A percentile compares a stretch with the other conserved stretches of the same genome.
phyloP scores from a whole-genome alignment of 2,113 vertebrate genomes.

The Pithys albifrons region DNA sequence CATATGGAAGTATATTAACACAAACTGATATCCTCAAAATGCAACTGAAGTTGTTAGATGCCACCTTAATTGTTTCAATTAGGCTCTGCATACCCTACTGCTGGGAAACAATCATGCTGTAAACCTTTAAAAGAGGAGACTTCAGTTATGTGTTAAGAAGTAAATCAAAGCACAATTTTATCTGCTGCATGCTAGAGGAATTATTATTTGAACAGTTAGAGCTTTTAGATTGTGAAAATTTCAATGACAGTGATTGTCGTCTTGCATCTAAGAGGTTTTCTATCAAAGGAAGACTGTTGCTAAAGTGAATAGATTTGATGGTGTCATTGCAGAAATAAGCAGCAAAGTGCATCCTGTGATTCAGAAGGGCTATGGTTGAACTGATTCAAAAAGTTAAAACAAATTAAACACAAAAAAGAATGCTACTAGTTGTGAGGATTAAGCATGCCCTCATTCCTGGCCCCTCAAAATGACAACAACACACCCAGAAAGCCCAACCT shows the following conservation, averaged over 20 bases:
- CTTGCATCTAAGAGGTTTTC: not conserved
- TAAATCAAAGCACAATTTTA: slow-evolving; percentile 36
- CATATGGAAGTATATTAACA: not conserved
- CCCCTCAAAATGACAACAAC: not conserved
- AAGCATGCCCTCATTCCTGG: not conserved
- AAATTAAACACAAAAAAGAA: not conserved
- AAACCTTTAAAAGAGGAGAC: slow-evolving; percentile 22
- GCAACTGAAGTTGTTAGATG: not conserved
- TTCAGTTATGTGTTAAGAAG: slow-evolving; percentile 1
- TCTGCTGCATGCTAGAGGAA: not conserved
- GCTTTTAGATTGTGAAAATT: slow-evolving; percentile 8
- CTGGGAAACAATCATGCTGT: not conserved
- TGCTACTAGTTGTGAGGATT: not conserved
- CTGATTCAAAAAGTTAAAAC: not conserved
- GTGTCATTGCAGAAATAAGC: not conserved
- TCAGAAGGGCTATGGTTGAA: not conserved
- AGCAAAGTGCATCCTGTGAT: not conserved
- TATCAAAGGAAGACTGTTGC: not conserved
- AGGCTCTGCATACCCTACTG: not conserved
- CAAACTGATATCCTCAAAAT: not conserved
- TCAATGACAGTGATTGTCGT: not conserved
- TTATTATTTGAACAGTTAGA: slow-evolving; percentile 9
- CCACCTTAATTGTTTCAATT: slow-evolving; percentile 41
- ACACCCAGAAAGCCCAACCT: not conserved
- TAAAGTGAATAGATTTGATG: not conserved